Conservation (phyloP, 2,113 vertebrate species). For the Pygoscelis adeliae region DNA sequence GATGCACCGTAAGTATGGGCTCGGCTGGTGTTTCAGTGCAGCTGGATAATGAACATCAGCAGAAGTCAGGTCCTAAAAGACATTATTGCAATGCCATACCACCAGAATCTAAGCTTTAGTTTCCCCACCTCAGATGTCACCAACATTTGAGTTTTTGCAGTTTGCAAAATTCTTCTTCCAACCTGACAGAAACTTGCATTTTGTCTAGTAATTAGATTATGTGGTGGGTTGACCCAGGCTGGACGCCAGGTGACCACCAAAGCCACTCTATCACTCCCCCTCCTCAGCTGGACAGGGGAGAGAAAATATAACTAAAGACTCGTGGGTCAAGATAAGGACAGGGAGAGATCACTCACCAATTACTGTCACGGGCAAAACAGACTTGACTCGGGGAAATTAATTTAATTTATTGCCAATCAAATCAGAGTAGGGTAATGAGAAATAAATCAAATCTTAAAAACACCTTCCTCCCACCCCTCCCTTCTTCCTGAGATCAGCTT, state of each 20-base stretch:
- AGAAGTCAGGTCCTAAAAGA: not conserved
- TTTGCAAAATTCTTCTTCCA: not conserved
- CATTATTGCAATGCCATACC: not conserved
- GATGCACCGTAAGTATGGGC: rapidly evolving
- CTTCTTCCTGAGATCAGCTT: not conserved
- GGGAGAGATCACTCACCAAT: not conserved
- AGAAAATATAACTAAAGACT: not conserved
- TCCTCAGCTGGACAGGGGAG: not conserved
- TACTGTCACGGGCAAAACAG: not conserved
- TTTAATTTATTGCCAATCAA: not conserved
- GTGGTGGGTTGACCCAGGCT: not conserved
- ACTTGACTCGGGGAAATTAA: not conserved
- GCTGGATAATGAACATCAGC: not conserved
- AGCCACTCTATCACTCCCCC: not conserved
- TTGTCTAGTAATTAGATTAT: not conserved
- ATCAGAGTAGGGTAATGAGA: not conserved
- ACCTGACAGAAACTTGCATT: not conserved
- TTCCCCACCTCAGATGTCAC: not conserved
- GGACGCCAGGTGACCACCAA: not conserved
- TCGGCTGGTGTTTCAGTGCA: not conserved
- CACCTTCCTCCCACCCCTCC: not conserved
- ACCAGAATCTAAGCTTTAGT: not conserved
- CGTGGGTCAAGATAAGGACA: not conserved
- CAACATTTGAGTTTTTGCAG: not conserved
- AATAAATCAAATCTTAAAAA: not conserved